Conservation (phyloP, 92 coral and sea anemone species). For the Epizoanthus stellaris region DNA sequence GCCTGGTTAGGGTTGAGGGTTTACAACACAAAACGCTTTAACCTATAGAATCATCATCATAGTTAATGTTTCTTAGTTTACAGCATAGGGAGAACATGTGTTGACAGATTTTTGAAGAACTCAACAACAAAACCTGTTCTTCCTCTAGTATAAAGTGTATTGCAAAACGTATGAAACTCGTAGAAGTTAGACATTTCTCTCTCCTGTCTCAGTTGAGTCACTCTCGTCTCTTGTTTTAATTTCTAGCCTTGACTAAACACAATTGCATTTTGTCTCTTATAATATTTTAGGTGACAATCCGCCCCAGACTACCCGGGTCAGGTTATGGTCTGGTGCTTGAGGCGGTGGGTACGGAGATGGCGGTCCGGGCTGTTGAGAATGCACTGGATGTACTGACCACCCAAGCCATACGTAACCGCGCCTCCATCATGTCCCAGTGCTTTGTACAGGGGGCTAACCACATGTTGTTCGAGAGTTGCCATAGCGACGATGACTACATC, state of each 20-base stretch:
- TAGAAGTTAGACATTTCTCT: too few relatives aligned
- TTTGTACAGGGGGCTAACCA: slow-evolving; percentile 92
- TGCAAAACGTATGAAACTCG: too few relatives aligned
- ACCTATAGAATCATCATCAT: too few relatives aligned
- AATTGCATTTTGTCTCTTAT: background rate
- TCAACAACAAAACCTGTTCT: too few relatives aligned
- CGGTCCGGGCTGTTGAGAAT: slow-evolving; percentile 86
- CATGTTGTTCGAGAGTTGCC: slow-evolving; percentile 87
- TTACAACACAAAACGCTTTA: too few relatives aligned
- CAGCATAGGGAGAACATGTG: too few relatives aligned
- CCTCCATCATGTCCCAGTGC: slow-evolving; percentile 86
- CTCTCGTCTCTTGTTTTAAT: too few relatives aligned
- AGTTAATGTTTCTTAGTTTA: too few relatives aligned
- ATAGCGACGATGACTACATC: slow-evolving; percentile 81
- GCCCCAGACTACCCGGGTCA: slow-evolving; percentile 84
- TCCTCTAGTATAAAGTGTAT: too few relatives aligned
- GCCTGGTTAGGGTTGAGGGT: too few relatives aligned
- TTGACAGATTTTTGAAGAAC: too few relatives aligned
- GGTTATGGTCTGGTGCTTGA: slow-evolving; percentile 81
- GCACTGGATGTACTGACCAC: slow-evolving; percentile 76
- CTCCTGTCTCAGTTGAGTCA: too few relatives aligned
- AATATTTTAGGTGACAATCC: slow-evolving; percentile 61
- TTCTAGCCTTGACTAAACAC: background rate
- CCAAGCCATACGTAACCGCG: slow-evolving; percentile 69
- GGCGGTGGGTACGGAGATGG: slow-evolving; percentile 90